Evolutionary conservation across 1,140 invertebrate species (phyloP).

Genomic region (Zaprionus africanus): DNA sequence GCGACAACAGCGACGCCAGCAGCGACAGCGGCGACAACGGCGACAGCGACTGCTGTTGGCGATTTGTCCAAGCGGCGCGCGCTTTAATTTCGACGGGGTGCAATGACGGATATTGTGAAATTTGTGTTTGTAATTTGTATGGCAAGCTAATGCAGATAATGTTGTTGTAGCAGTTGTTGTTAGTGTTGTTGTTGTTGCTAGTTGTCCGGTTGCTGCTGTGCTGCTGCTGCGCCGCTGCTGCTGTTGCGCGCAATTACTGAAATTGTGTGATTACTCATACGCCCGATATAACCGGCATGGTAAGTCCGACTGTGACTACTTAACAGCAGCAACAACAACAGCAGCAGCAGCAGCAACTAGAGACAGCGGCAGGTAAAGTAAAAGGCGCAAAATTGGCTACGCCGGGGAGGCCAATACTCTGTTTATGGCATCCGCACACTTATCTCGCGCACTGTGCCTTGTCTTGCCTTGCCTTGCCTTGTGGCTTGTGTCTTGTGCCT

Average conservation of each 20-base stretch:
- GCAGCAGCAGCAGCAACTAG: slow-evolving; percentile 20
- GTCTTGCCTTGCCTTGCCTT: slow-evolving; percentile 36
- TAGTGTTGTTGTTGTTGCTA: slow-evolving; percentile 18
- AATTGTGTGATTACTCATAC: slow-evolving; percentile 80
- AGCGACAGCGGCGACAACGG: slow-evolving; percentile 4
- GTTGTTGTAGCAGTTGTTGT: slow-evolving; percentile 34
- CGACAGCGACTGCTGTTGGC: slow-evolving; percentile 33
- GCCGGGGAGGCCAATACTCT: slow-evolving; percentile 75
- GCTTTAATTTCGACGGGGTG: slow-evolving; percentile 76
- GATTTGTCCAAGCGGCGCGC: slow-evolving; percentile 68
- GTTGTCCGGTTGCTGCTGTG: slow-evolving; percentile 41
- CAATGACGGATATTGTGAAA: slow-evolving; percentile 81
- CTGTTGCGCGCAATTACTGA: slow-evolving; percentile 74
- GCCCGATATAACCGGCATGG: slow-evolving; percentile 78
- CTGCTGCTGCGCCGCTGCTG: slow-evolving; percentile 49
- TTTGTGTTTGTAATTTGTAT: slow-evolving; percentile 77
- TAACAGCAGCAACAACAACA: slow-evolving; percentile 34
- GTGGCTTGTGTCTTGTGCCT: slow-evolving; percentile 44
- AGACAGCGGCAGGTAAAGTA: slow-evolving; percentile 66
- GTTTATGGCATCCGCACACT: slow-evolving; percentile 60
- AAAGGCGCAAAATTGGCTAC: slow-evolving; percentile 79
- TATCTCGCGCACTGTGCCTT: slow-evolving; percentile 36
- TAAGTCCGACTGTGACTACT: slow-evolving; percentile 40
- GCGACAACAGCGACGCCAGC: slow-evolving; percentile 20
- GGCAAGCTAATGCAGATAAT: slow-evolving; percentile 43